Base-by-base conservation (phyloP, 92 coral and sea anemone genomes). In the Porites rus region DNA sequence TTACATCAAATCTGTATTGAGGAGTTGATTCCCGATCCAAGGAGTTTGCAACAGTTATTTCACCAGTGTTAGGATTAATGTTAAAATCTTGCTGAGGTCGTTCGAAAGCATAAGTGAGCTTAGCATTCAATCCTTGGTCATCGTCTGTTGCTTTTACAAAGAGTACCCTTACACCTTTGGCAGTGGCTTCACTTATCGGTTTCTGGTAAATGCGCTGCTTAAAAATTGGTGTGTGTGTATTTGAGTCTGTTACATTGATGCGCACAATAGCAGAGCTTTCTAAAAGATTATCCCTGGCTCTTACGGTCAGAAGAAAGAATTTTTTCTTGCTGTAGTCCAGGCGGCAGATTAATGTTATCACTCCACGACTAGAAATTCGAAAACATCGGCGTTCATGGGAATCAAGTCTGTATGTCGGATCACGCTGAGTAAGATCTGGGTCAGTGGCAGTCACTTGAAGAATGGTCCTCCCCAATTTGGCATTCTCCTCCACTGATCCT, bases 61-160 rank as follows among this genome's bases (percentile, higher is more conserved):
- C 85, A 18, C 99, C 98, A 28, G 97, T 82, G 17, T 53, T 66
- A 1, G 92, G 10, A 86, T 93, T 85, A 69, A 97, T 94, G 8
- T 88, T 53, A 60, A 97, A 97, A 25, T 86, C 92, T 31, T 77
- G 69, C 24, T 81, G 89, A 8, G 91, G 88, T 21, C 59, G 84
- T 62, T 65, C 86, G 90, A 97, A 78, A 5, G 93, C 88, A 86
- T 93, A 97, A 10, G 97, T 89, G 10, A 97, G 77, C 79, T 94
- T 89, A 1, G 99, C 99, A 88, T 97, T 97, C 64, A 68, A 80
- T 4, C 98, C 99, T 56, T 93, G 87, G 65, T 97, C 99, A 14
- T 84, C 89, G 76, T 95, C 98, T 21, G 94, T 92, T 31, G 98
- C 99, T 54, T 38, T 51, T 16, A 95, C 99, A 67, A 64, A 78